Percentiles rank a stretch among this genome's conserved stretches.
These are phyloP conservation scores for Pseudomyrmex cubaensis DNA, from an alignment of 1,140 invertebrate genomes.

Conservation along the genomic window DNA sequence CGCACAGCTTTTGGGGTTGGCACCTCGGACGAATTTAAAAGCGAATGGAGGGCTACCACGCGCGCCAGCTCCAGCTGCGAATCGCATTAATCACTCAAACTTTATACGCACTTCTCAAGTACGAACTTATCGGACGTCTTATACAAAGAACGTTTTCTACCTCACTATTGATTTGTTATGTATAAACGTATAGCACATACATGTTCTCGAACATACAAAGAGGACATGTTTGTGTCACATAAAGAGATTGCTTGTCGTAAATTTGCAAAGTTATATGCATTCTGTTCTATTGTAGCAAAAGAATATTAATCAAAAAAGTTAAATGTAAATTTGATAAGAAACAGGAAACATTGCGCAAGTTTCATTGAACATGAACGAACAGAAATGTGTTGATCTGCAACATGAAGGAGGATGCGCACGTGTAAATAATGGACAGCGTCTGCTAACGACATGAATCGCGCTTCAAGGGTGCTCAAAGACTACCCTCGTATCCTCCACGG, in stretches of 20 bases:
- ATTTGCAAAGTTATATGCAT: no score
- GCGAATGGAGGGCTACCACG: constrained; percentile 70
- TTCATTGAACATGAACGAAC: not conserved
- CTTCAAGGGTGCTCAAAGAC: constrained; percentile 75
- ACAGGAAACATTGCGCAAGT: constrained; percentile 1
- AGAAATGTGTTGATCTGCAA: constrained; percentile 34
- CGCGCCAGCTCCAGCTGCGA: constrained; percentile 82
- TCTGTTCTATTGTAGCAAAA: no score
- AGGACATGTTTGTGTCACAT: no score
- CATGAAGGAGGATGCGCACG: constrained; percentile 65
- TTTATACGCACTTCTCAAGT: constrained; percentile 57
- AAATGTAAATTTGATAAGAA: not conserved
- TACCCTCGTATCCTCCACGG: constrained; percentile 78
- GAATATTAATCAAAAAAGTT: not conserved
- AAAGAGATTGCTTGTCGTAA: no score
- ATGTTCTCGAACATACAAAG: not conserved
- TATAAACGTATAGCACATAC: not conserved
- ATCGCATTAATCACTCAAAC: constrained; percentile 83
- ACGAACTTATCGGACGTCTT: not conserved
- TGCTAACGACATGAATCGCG: constrained; percentile 79
- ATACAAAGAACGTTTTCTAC: constrained; percentile 13
- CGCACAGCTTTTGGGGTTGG: constrained; percentile 78
- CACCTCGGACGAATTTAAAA: constrained; percentile 75
- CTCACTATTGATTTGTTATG: constrained; percentile 3
- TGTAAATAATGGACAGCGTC: constrained; percentile 81